Conservation (phyloP, 2,888 invertebrate species). For the Nomada ferruginata region DNA sequence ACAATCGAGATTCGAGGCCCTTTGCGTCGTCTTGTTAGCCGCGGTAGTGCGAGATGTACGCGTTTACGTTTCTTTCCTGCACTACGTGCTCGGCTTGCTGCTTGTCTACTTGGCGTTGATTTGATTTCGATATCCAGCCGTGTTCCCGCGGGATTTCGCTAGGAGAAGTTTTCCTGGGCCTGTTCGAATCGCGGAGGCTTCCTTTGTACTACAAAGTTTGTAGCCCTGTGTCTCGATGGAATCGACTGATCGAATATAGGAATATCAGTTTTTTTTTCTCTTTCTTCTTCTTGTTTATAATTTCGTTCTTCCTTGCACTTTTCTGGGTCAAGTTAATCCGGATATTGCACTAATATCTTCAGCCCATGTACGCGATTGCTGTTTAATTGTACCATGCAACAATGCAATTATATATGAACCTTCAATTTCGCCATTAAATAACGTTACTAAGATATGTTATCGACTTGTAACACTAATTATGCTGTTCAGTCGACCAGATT, state of each 20-base stretch:
- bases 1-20: slow-evolving; percentile 40
- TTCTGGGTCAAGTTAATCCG: not conserved
- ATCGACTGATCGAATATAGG: slow-evolving; percentile 40
- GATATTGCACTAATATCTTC: slow-evolving; percentile 12
- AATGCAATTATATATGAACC: not conserved
- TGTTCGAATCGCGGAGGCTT: slow-evolving; percentile 38
- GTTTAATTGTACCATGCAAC: not conserved
- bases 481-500: not conserved
- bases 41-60: slow-evolving; percentile 53
- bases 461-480: not conserved
- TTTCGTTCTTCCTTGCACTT: not conserved
- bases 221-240: slow-evolving; percentile 27
- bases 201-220: slow-evolving; percentile 8
- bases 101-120: slow-evolving; percentile 73
- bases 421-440: not conserved
- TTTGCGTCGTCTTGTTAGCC: slow-evolving; percentile 34
- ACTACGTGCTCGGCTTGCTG: slow-evolving; percentile 67
- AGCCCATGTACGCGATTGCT: no score
- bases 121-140: slow-evolving; percentile 74
- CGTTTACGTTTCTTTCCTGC: slow-evolving; percentile 32
- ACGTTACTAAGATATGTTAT: no score
- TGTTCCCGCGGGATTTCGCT: slow-evolving; percentile 42
- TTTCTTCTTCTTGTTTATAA: not conserved
- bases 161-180: slow-evolving; percentile 17
- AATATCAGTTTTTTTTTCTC: slow-evolving; percentile 13